Evolutionary conservation across 2,797 vertebrate species (phyloP).

Genomic region (Peromyscus eremicus): DNA sequence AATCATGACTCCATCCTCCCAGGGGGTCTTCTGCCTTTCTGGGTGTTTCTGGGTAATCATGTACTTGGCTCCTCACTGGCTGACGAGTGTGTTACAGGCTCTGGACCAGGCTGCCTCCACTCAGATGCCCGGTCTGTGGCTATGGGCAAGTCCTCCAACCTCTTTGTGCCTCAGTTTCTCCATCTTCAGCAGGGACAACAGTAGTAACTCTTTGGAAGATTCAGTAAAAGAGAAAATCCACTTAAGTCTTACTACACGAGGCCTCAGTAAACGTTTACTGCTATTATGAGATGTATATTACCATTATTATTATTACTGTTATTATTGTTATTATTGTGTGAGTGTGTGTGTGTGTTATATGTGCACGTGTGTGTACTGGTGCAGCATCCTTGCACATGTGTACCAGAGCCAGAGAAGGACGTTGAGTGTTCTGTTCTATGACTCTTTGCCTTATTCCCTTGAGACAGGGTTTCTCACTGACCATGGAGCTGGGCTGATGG

Average conservation of each 20-base stretch:
- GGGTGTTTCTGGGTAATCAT: neutral
- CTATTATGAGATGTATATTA: too few relatives aligned
- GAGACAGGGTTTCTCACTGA: neutral
- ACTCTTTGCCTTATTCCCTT: neutral
- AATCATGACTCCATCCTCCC: neutral
- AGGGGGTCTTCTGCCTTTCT: neutral
- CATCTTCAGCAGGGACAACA: neutral
- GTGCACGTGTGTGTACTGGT: too few relatives aligned
- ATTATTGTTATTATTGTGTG: neutral
- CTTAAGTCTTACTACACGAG: neutral
- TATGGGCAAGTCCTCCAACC: too few relatives aligned
- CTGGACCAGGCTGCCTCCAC: neutral
- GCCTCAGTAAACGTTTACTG: neutral
- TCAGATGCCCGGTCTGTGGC: neutral
- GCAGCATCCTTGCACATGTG: neutral
- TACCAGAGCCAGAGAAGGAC: neutral
- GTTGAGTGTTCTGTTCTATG: neutral
- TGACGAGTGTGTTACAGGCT: fast-evolving
- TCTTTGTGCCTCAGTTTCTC: neutral
- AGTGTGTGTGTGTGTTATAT: neutral
- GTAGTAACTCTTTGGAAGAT: neutral
- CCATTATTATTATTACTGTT: neutral
- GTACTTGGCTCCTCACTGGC: neutral
- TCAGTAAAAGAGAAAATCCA: neutral
- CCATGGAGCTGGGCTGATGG: neutral